Conservation (phyloP, 2,797 vertebrate genomes). For the Acanthurus tractus region DNA sequence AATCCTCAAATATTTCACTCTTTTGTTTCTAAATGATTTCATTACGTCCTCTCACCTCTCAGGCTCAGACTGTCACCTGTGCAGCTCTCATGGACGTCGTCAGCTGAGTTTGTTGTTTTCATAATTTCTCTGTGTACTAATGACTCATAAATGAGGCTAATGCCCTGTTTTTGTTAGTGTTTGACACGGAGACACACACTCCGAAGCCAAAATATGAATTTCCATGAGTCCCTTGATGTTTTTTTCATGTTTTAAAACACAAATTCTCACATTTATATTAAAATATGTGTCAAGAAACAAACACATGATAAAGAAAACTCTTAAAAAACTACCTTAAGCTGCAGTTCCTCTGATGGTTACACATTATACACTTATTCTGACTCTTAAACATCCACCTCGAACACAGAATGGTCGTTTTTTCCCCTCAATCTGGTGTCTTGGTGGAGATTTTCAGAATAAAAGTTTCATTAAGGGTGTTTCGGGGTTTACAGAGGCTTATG, state of each 20-base stretch:
- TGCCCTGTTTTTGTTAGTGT: slow-evolving; percentile 8
- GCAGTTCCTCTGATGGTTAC: background rate
- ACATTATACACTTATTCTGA: background rate
- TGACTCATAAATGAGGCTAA: slow-evolving; percentile 57
- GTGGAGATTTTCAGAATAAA: slow-evolving; percentile 2
- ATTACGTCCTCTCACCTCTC: background rate
- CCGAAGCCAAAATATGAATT: background rate
- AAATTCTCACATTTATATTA: background rate
- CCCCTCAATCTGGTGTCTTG: background rate
- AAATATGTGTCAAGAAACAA: background rate
- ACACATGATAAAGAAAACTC: background rate
- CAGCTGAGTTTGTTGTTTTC: slow-evolving; percentile 52
- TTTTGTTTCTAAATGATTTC: slow-evolving; percentile 1
- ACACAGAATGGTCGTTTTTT: background rate
- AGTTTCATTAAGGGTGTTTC: slow-evolving; percentile 8
- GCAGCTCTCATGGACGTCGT: slow-evolving; percentile 53
- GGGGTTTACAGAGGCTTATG: slow-evolving; percentile 4
- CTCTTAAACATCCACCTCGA: slow-evolving; percentile 6
- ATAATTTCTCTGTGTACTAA: slow-evolving; percentile 62
- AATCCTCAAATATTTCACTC: slow-evolving; percentile 39
- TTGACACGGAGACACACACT: slow-evolving; percentile 8
- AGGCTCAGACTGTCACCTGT: slow-evolving; percentile 42
- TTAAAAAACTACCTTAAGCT: background rate
- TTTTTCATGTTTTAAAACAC: background rate
- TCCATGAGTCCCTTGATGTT: background rate